Evolutionary conservation across 2,113 vertebrate species (phyloP), one percentile per base, ranked within the genome.

Genomic region (Oceanodroma tethys): DNA sequence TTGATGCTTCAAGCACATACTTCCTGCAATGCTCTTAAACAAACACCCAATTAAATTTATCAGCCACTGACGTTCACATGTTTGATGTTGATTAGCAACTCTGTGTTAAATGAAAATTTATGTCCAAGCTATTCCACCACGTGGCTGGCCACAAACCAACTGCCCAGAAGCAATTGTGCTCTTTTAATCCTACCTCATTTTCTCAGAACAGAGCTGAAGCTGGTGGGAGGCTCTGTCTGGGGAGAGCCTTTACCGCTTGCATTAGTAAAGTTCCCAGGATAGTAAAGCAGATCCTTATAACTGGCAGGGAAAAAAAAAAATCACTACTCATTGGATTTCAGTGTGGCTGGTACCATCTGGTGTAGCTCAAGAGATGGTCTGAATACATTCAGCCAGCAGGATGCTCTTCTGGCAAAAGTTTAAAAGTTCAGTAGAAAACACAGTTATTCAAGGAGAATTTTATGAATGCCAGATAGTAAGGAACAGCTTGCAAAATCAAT

Each of bases 11-110:
- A 75, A 75, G 71, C 36, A 60, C 48, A 30, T 50, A 55, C 67
- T 96, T 94, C 81, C 78, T 95, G 48, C 65, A 70, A 65, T 10
- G 67, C 40, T 73, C 62, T 74, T 87, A 94, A 95, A 88, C 72
- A 94, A 95, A 93, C 23, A 70, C 36, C 38, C 75, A 71, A 60
- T 88, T 86, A 78, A 70, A 72, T 89, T 70, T 81, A 32, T 84
- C 80, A 32, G 60, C 36, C 50, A 16, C 67, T 55, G 75, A 53
- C 7, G 2, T 74, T 93, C 60, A 42, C 20, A 30, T 63, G 53
- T 76, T 88, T 93, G 58, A 87, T 87, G 66, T 40, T 88, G 80
- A 94, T 92, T 88, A 96, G 40, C 68, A 96, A 20, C 26, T 88
- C 81, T 80, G 65, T 3, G 7, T 75, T 84, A 68, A 74, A 88